Evolutionary conservation across 1,140 invertebrate species (phyloP).

Genomic region (Apis florea): DNA sequence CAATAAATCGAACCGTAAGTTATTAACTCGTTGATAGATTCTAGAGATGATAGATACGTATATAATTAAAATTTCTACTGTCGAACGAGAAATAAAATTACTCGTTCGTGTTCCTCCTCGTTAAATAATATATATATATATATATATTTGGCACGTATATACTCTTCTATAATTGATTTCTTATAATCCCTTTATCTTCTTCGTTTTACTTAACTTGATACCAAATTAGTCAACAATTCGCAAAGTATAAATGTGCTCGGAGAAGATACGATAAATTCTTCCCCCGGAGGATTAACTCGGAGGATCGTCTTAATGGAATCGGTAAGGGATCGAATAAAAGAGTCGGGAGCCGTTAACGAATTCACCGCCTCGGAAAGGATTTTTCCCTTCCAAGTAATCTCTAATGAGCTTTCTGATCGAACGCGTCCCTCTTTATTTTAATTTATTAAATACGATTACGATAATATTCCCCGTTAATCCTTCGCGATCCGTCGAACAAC

Average conservation of each 20-base stretch:
- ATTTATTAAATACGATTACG: background rate
- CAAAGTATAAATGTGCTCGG: background rate
- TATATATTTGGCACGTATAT: too few relatives aligned
- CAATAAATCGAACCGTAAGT: too few relatives aligned
- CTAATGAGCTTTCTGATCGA: conserved; percentile 7
- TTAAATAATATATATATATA: too few relatives aligned
- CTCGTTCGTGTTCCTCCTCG: too few relatives aligned
- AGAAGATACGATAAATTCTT: background rate
- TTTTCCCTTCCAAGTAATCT: background rate
- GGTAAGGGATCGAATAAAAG: conserved; percentile 4
- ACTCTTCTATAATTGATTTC: too few relatives aligned
- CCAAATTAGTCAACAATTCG: background rate
- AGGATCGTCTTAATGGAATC: background rate
- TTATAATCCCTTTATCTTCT: background rate
- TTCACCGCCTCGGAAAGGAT: background rate
- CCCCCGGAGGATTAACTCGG: background rate
- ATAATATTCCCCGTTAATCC: too few relatives aligned
- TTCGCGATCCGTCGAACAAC: too few relatives aligned
- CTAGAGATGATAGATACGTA: too few relatives aligned
- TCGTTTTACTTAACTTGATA: background rate
- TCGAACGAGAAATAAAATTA: too few relatives aligned
- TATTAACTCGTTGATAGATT: too few relatives aligned
- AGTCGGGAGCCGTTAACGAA: background rate
- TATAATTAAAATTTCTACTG: too few relatives aligned
- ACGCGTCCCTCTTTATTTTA: background rate